Evolutionary conservation across 2,113 vertebrate species (phyloP).

Genomic region (Apodemus speciosus): DNA sequence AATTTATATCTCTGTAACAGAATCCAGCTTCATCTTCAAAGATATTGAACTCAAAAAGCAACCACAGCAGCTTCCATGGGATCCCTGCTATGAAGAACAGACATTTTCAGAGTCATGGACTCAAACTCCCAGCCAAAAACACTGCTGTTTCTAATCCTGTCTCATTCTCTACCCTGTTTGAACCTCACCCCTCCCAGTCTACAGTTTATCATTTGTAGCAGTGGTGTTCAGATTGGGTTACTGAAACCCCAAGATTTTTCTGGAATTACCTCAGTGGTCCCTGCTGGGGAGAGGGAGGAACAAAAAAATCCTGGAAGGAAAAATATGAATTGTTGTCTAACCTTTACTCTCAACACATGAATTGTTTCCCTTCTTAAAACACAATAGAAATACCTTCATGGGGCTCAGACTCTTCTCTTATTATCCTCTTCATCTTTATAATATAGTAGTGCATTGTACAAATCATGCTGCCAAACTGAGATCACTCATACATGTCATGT

Average conservation of each 20-base stretch:
- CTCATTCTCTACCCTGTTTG: not conserved
- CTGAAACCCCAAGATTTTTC: not conserved
- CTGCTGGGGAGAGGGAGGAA: not conserved
- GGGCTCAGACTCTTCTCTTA: not conserved
- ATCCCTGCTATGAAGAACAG: not conserved
- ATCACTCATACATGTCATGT: not conserved
- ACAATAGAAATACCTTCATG: not conserved
- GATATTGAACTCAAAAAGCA: not conserved
- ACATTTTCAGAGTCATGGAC: not conserved
- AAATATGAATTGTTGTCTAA: not conserved
- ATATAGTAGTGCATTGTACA: not conserved
- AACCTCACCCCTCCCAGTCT: not conserved
- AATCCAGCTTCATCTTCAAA: constrained; percentile 11
- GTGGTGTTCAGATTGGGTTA: not conserved
- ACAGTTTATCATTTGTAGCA: not conserved
- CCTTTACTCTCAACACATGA: not conserved
- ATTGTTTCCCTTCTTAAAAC: not conserved
- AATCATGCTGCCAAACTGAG: not conserved
- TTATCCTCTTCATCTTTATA: not conserved
- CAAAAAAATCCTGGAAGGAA: not conserved
- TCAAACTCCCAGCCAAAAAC: not conserved
- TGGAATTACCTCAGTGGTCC: not conserved
- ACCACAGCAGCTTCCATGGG: not conserved
- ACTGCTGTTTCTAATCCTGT: not conserved
- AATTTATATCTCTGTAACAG: not conserved